A percentile compares a stretch with the other conserved stretches of the same genome.
phyloP scores from a whole-genome alignment of 2,888 invertebrate genomes.

The Caenorhabditis sp. region DNA sequence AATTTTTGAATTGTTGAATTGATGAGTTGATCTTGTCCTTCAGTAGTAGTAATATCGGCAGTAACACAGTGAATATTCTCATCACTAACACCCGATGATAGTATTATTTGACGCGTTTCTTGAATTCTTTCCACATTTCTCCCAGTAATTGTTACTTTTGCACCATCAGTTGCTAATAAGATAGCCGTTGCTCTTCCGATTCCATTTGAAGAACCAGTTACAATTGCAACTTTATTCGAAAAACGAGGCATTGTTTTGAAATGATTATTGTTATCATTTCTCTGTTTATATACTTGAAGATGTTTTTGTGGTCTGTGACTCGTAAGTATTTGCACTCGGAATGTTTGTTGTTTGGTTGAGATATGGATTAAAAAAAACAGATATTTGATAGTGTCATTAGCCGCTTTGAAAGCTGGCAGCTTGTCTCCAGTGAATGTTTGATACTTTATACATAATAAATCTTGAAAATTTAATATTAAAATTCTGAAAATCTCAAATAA shows the following conservation, averaged over 20 bases:
- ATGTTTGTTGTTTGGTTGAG: too few relatives aligned
- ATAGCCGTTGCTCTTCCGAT: constrained; percentile 8
- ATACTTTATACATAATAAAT: too few relatives aligned
- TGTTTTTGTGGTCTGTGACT: not conserved
- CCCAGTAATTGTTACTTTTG: constrained; percentile 14
- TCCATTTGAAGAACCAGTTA: constrained; percentile 9
- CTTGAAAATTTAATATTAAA: too few relatives aligned
- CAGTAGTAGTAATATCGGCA: not conserved
- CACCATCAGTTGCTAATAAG: constrained; percentile 5
- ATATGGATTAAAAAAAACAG: too few relatives aligned
- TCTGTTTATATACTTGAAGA: not conserved
- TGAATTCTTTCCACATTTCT: constrained; percentile 6
- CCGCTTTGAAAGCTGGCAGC: too few relatives aligned
- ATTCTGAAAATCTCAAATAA: too few relatives aligned
- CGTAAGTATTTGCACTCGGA: too few relatives aligned
- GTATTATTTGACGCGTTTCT: not conserved
- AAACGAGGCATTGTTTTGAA: constrained; percentile 2
- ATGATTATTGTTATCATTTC: not conserved
- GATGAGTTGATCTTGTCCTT: not conserved
- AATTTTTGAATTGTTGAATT: not conserved
- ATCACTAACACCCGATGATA: not conserved
- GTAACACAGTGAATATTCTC: not conserved
- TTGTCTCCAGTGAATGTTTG: too few relatives aligned
- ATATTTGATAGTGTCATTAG: too few relatives aligned
- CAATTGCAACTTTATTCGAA: constrained; percentile 1